Evolutionary conservation across 1,140 invertebrate genomes (phyloP), one percentile per base, ranked within the genome.

Genomic region (Palaemon carinicauda): DNA sequence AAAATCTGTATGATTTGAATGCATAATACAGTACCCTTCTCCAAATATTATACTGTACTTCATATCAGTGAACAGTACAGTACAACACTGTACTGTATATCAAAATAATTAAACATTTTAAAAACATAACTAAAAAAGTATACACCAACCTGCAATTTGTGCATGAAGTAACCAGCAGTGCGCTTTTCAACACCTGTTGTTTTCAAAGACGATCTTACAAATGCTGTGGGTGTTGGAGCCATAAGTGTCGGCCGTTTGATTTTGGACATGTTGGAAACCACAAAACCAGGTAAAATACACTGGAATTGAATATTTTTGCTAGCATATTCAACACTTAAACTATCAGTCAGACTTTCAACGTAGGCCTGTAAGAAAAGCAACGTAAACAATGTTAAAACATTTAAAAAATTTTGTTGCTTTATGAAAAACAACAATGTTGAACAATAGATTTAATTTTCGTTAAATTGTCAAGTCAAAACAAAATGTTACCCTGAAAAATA

Each of bases 211-310:
- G 94, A 93, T 77, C 94, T 92, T 5, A 98, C 97, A 92, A 95
- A 99, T 17, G 92, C 93, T 2, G 94, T 93, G 0, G 97, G 94
- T 0, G 94, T 94, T 0, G 97, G 97, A 17, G 95, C 95, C 92
- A 96, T 95, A 91, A 96, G 93, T 2, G 94, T 95, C n/a, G 96
- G 92, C 88, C 94, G 94, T 52, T 94, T 94, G 81, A 98, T 96
- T 90, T 96, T 96, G 24, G 96, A 96, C 97, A 99, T 97, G 90
- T 98, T 98, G 0, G 97, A 97, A 5, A 96, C 96, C 0, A 99
- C 97, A 89, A 96, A 97, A 27, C 96, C 97, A 0, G 97, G 97
- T 69, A 95, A 91, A 1, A 98, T 92, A 90, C 95, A 96, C 92
- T 99, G 96, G 4, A 97, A 93, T 19, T 94, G 94, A 2, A 98